Percentiles rank a stretch among this genome's conserved stretches.
Evolutionary conservation across 2,113 vertebrate genomes (phyloP).

Genomic region (Albula glossodonta): DNA sequence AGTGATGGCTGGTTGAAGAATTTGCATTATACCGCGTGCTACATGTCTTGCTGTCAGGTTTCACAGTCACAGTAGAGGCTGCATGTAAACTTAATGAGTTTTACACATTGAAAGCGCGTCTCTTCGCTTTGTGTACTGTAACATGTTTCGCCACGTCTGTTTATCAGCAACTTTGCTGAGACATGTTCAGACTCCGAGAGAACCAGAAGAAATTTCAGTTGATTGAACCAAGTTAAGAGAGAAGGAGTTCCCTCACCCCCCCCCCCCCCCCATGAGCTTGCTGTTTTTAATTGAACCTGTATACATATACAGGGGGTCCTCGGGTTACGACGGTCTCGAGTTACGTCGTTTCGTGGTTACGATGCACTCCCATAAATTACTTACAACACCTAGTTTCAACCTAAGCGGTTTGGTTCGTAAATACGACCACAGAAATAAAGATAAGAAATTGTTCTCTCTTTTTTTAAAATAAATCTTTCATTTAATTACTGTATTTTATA

Average conservation of each 20-base stretch:
- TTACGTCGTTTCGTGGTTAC: too few relatives aligned
- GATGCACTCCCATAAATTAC: too few relatives aligned
- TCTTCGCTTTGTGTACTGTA: too few relatives aligned
- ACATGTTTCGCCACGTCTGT: not conserved
- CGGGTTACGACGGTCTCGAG: too few relatives aligned
- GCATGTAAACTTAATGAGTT: not conserved
- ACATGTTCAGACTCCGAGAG: not conserved
- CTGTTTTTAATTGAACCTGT: slow-evolving; percentile 5
- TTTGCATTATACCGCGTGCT: not conserved
- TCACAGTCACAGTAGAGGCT: not conserved
- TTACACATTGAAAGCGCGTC: not conserved
- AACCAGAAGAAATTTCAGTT: not conserved
- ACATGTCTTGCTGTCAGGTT: not conserved
- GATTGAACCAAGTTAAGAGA: not conserved
- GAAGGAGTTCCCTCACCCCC: not conserved
- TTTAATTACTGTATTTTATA: too few relatives aligned
- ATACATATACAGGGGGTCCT: not conserved
- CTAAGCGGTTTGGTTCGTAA: too few relatives aligned
- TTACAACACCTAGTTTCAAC: too few relatives aligned
- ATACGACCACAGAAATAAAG: too few relatives aligned
- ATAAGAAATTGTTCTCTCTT: too few relatives aligned
- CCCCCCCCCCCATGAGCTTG: not conserved
- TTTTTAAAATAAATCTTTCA: too few relatives aligned
- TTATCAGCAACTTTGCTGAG: too few relatives aligned
- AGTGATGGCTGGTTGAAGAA: not conserved